Evolutionary conservation across 2,888 invertebrate genomes (phyloP).

Genomic region (Hedya salicella): DNA sequence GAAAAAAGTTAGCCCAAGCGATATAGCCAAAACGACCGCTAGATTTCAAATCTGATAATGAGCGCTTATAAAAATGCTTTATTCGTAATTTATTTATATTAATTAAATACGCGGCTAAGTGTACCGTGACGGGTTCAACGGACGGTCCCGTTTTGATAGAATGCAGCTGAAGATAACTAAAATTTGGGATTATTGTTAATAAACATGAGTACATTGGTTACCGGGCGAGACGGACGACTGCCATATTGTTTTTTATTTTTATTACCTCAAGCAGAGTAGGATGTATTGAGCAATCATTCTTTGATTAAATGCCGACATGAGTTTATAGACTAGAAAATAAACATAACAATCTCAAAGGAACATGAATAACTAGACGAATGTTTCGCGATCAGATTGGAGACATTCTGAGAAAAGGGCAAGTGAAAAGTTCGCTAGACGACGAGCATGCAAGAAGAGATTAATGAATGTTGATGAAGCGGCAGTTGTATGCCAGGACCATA

Average conservation of each 20-base stretch:
- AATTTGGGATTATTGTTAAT: constrained; percentile 40
- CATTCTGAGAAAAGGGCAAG: too few relatives aligned
- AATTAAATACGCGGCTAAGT: constrained; percentile 42
- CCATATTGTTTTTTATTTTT: neutral
- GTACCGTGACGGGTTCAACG: constrained; percentile 43
- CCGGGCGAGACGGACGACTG: constrained; percentile 2
- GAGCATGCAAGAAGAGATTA: too few relatives aligned
- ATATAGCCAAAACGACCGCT: constrained; percentile 24
- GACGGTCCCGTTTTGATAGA: constrained; percentile 39
- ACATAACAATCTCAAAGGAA: too few relatives aligned
- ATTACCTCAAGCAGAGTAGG: neutral
- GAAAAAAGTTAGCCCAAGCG: constrained; percentile 3
- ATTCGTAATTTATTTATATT: constrained; percentile 44
- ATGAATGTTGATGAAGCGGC: too few relatives aligned
- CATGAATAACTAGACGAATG: too few relatives aligned
- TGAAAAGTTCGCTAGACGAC: too few relatives aligned
- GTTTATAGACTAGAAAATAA: neutral
- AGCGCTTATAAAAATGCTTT: constrained; percentile 44
- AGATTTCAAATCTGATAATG: constrained; percentile 42
- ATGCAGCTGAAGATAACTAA: constrained; percentile 36
- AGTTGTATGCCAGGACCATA: too few relatives aligned
- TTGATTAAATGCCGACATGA: neutral
- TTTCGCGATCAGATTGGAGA: too few relatives aligned
- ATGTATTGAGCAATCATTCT: neutral
- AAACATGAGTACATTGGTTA: constrained; percentile 11